phyloP scores from a whole-genome alignment of 2,797 vertebrate species.

The Limnodromus scolopaceus region DNA sequence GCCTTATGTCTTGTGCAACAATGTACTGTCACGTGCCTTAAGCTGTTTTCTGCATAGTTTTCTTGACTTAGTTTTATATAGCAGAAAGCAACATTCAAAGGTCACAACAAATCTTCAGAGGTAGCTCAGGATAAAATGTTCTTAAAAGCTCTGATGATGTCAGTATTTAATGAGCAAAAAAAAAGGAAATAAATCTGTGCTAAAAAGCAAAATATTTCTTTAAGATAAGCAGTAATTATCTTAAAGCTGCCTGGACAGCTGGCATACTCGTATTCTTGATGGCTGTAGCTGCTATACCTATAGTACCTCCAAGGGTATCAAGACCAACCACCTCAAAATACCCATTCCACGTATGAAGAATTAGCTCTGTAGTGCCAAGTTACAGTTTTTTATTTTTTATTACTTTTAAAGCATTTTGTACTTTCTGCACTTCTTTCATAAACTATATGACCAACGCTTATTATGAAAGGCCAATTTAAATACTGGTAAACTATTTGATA shows the following conservation, averaged over 20 bases:
- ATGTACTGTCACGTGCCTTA: background rate
- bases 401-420: background rate
- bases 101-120: background rate
- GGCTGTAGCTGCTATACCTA: background rate
- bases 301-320: background rate
- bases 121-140: background rate
- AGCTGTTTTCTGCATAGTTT: background rate
- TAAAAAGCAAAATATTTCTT: background rate
- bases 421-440: background rate
- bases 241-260: background rate
- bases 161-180: background rate
- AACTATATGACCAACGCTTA: accelerated
- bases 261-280: background rate
- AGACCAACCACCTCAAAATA: background rate
- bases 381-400: background rate
- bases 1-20: background rate
- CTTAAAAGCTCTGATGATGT: background rate
- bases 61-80: background rate
- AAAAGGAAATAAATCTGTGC: background rate
- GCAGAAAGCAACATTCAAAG: background rate
- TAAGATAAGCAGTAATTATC: background rate
- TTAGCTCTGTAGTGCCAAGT: background rate
- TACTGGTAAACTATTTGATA: background rate
- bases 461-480: background rate
- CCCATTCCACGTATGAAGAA: background rate